Evolutionary conservation across 2,888 invertebrate genomes (phyloP).

Genomic region (Macaria notata): DNA sequence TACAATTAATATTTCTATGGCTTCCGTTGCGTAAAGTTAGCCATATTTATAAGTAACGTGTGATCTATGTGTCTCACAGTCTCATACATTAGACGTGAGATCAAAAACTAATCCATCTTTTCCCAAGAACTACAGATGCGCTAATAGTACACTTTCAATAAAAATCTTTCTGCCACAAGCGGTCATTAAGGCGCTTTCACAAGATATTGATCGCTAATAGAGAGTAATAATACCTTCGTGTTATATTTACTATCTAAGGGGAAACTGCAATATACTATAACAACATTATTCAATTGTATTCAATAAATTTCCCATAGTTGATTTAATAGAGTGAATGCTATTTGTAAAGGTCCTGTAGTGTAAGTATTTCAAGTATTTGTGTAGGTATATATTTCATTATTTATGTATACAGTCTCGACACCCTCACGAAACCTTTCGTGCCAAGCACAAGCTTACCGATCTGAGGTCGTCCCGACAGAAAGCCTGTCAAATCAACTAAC

Average conservation of each 20-base stretch:
- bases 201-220: conserved; percentile 18
- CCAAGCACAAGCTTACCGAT: background rate
- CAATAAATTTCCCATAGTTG: no score
- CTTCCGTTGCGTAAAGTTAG: no score
- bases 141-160: conserved; percentile 8
- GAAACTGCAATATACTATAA: background rate
- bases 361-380: no score
- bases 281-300: no score
- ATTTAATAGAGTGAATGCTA: no score
- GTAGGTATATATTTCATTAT: no score
- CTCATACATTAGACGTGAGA: background rate
- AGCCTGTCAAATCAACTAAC: conserved; percentile 8
- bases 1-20: no score
- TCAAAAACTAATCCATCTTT: conserved; percentile 1
- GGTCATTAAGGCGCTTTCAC: conserved; percentile 16
- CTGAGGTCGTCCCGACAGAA: conserved; percentile 1
- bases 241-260: conserved; percentile 1
- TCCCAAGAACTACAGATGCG: background rate
- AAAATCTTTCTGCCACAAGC: conserved; percentile 6
- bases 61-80: no score
- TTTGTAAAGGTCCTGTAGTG: background rate
- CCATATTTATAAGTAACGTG: no score
- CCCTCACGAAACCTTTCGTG: conserved; percentile 2
- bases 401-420: background rate
- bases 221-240: conserved; percentile 8